Base-by-base conservation (phyloP, 2,888 invertebrate genomes). In the Papilio protenor region DNA sequence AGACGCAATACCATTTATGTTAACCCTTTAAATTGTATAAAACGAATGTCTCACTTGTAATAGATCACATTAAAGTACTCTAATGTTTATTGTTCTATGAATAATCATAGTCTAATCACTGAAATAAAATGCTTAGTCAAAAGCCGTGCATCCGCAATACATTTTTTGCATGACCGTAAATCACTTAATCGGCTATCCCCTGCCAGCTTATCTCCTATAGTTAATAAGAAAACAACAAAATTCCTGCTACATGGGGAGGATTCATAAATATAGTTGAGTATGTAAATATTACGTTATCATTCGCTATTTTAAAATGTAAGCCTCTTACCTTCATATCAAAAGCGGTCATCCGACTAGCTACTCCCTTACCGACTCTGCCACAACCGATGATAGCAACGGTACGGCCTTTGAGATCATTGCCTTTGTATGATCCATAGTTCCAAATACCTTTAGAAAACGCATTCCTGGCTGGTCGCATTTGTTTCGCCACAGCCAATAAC, bases 311-410 rank as follows among this genome's bases (percentile, higher is more conserved):
- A 2, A 64, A 8, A 33, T 21, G 0, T 6, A 61, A 64, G 18
- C 18, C n/a, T 45, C 45, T 45, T 66, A 66, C 66, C 66, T 66
- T 40, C 66, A 66, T 66, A 66, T n/a, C 40, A 45, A 66, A 66
- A n/a, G 45, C 66, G n/a, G 3, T 11, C 40, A 66, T 40, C 11
- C 66, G 40, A 12, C 12, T 11, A 45, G 45, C 66, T 8, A 66
- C 45, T n/a, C 3, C 45, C 66, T 45, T 66, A 33, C 45, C n/a
- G 3, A 66, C 66, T 45, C 40, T 66, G 45, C 66, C 66, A 21
- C 66, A 66, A 11, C 66, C 66, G n/a, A 66, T 66, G 12, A 66
- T 66, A 45, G 40, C 66, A n/a, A 66, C 40, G 12, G 66, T 66
- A 66, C 66, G 66, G 66, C n/a, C 66, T 66, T 66, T 66, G 4